Evolutionary conservation across 2,888 invertebrate genomes (phyloP).

Genomic region (Trissolcus brochymenae): DNA sequence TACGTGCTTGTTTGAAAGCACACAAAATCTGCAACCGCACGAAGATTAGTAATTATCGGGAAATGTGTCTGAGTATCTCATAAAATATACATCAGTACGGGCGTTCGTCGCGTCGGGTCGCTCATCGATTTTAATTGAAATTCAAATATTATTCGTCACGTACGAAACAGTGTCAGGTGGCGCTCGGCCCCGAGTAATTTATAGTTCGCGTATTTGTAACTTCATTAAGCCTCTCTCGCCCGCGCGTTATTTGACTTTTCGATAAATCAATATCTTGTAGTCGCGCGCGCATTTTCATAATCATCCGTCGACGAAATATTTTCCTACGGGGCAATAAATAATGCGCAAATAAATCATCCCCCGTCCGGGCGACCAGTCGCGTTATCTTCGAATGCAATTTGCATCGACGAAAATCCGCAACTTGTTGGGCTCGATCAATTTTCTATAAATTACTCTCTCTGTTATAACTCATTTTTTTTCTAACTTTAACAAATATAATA

Average conservation of each 20-base stretch:
- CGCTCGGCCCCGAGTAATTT: constrained; percentile 38
- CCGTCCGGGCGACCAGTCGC: not conserved
- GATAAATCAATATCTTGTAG: constrained; percentile 45
- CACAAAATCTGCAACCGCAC: not conserved
- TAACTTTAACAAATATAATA: no score
- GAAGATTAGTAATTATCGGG: constrained; percentile 16
- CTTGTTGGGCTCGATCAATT: no score
- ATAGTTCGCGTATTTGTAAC: constrained; percentile 43
- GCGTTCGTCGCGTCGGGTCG: constrained; percentile 14
- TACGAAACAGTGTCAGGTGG: constrained; percentile 47
- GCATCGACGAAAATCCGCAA: constrained; percentile 17
- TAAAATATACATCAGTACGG: constrained; percentile 48
- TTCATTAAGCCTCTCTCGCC: constrained; percentile 30
- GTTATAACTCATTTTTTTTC: no score
- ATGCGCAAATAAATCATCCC: constrained; percentile 24
- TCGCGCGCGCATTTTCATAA: constrained; percentile 34
- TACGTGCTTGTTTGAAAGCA: constrained; percentile 2
- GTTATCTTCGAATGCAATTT: constrained; percentile 12
- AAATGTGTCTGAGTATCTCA: constrained; percentile 39
- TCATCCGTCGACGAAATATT: constrained; percentile 28
- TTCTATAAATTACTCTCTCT: no score
- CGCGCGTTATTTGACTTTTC: constrained; percentile 31
- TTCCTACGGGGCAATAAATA: constrained; percentile 28
- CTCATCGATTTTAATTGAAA: constrained; percentile 50
- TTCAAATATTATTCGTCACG: constrained; percentile 54